phyloP scores from a whole-genome alignment of 1,140 invertebrate species.

The Solenopsis fugax region DNA sequence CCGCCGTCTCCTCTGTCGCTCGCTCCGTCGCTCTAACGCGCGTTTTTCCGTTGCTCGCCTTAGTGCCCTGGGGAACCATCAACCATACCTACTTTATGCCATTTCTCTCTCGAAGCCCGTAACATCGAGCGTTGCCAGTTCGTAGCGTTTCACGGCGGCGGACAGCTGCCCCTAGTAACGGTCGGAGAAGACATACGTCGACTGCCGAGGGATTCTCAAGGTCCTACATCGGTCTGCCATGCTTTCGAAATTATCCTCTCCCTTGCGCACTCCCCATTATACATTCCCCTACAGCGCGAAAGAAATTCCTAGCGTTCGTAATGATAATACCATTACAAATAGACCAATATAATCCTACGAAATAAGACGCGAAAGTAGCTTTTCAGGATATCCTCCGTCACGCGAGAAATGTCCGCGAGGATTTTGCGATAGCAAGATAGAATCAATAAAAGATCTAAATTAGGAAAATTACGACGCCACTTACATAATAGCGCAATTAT shows the following conservation, averaged over 20 bases:
- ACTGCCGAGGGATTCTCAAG: slow-evolving; percentile 71
- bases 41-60: slow-evolving; percentile 59
- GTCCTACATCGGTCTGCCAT: slow-evolving; percentile 51
- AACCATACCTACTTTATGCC: slow-evolving; percentile 43
- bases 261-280: slow-evolving; percentile 17
- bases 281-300: slow-evolving; percentile 15
- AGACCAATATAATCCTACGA: background rate
- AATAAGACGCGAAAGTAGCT: background rate
- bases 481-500: background rate
- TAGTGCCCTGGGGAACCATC: slow-evolving; percentile 53
- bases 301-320: background rate
- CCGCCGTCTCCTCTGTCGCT: slow-evolving; percentile 31
- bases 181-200: slow-evolving; percentile 65
- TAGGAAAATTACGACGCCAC: background rate
- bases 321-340: slow-evolving; percentile 19
- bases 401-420: background rate
- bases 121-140: slow-evolving; percentile 49
- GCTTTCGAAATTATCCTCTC: slow-evolving; percentile 67
- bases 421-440: background rate
- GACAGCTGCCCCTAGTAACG: slow-evolving; percentile 75
- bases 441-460: background rate
- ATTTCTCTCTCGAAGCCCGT: slow-evolving; percentile 39
- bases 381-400: background rate
- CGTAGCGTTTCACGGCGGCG: slow-evolving; percentile 60
- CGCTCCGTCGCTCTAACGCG: background rate